Evolutionary conservation across 30 jellyfish, hydroid and myxozoan genomes (phyloP).

Genomic region (Nemopilema nomurai): DNA sequence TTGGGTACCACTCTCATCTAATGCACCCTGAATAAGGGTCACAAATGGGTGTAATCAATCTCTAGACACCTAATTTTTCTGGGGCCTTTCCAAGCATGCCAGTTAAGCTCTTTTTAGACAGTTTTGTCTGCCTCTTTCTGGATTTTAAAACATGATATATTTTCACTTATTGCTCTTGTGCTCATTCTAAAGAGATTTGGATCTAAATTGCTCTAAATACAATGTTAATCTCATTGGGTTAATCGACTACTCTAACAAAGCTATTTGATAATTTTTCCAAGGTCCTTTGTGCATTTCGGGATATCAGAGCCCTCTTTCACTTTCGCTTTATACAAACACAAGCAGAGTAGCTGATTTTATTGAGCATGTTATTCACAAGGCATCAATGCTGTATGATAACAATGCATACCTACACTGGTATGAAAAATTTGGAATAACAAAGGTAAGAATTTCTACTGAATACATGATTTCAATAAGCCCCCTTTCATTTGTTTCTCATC

Average conservation of each 20-base stretch:
- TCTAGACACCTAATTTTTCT: too few species aligned
- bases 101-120: neutral
- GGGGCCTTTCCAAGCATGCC: too few species aligned
- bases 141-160: too few species aligned
- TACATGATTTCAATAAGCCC: neutral
- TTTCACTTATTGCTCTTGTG: neutral
- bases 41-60: too few species aligned
- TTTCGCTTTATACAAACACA: constrained; percentile 41
- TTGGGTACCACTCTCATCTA: too few species aligned
- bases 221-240: too few species aligned
- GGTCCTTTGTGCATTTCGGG: constrained; percentile 43
- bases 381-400: constrained; percentile 46
- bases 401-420: constrained; percentile 66
- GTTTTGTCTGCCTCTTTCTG: neutral
- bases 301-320: constrained; percentile 31
- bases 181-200: too few species aligned
- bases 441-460: constrained; percentile 6
- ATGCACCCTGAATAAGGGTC: too few species aligned
- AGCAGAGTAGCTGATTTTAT: constrained; percentile 53
- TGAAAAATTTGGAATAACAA: constrained; percentile 36
- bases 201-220: too few species aligned
- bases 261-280: neutral
- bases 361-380: constrained; percentile 33
- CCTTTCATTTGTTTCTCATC: neutral
- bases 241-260: too few species aligned